Evolutionary conservation across 2,888 invertebrate genomes (phyloP).

Genomic region (Meta bourneti): DNA sequence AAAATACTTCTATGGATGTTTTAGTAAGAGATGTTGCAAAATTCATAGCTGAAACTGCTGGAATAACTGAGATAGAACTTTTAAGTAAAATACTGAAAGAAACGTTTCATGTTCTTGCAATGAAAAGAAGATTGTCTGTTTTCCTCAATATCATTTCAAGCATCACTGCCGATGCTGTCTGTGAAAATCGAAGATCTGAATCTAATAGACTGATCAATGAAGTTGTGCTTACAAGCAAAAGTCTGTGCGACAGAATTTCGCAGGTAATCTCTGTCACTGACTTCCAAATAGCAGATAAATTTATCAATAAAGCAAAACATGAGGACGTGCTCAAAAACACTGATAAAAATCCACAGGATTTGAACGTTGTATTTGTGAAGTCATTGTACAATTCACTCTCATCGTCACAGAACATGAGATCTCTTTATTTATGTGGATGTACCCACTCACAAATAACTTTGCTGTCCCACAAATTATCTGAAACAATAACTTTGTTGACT

Average conservation of each 20-base stretch:
- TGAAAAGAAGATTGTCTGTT: conserved; percentile 5
- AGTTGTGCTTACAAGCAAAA: conserved; percentile 10
- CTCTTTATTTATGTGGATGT: conserved; percentile 4
- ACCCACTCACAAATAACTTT: not conserved
- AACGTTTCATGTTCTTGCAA: not conserved
- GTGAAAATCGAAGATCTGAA: not conserved
- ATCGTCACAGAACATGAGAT: not conserved
- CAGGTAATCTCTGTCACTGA: not conserved
- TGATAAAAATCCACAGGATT: not conserved
- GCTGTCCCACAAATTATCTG: conserved; percentile 18
- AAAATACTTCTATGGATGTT: not conserved
- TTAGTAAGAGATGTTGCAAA: not conserved
- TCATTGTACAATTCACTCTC: conserved; percentile 5
- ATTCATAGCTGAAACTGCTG: conserved; percentile 3
- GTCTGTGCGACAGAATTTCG: conserved; percentile 41
- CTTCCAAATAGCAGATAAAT: not conserved
- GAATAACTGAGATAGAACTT: not conserved
- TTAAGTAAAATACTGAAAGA: conserved; percentile 26
- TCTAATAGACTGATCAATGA: conserved; percentile 21
- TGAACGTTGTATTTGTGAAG: not conserved
- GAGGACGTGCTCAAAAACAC: not conserved
- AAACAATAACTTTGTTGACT: not conserved
- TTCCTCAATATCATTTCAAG: conserved; percentile 3
- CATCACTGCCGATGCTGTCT: conserved; percentile 23
- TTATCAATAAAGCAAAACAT: not conserved